A percentile compares a stretch with the other conserved stretches of the same genome.
Evolutionary conservation across 2,888 invertebrate genomes (phyloP).

Genomic region (Phortica magna): DNA sequence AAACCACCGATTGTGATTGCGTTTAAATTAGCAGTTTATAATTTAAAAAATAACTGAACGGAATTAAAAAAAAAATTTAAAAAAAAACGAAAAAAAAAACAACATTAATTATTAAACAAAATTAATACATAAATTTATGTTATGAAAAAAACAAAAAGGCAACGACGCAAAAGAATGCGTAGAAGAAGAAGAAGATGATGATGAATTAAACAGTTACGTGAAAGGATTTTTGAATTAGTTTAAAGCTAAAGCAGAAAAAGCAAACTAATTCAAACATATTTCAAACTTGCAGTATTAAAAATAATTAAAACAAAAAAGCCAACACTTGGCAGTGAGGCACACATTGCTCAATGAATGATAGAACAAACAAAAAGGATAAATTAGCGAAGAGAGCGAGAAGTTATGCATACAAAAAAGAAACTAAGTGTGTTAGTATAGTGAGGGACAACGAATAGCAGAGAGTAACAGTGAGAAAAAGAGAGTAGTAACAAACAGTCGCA

Average conservation of each 20-base stretch:
- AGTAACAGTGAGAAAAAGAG: too few relatives aligned
- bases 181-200: constrained; percentile 34
- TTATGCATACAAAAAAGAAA: not conserved
- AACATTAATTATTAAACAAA: constrained; percentile 32
- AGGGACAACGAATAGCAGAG: not conserved
- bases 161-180: constrained; percentile 35
- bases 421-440: not conserved
- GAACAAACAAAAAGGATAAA: constrained; percentile 40
- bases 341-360: constrained; percentile 57
- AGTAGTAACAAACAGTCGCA: constrained; percentile 11
- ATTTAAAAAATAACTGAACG: constrained; percentile 57
- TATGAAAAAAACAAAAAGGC: constrained; percentile 31
- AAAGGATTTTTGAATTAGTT: not conserved
- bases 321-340: constrained; percentile 32
- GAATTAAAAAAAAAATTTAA: constrained; percentile 48
- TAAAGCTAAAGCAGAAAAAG: constrained; percentile 39
- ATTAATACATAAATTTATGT: constrained; percentile 40
- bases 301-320: constrained; percentile 36
- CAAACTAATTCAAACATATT: constrained; percentile 25
- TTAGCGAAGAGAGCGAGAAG: constrained; percentile 2
- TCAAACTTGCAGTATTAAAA: constrained; percentile 34
- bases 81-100: constrained; percentile 46
- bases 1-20: constrained; percentile 79
- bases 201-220: not conserved
- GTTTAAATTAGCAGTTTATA: constrained; percentile 74